Evolutionary conservation across 2,888 invertebrate species (phyloP), one percentile per base, ranked within the genome.

Genomic region (Eulithis testata): DNA sequence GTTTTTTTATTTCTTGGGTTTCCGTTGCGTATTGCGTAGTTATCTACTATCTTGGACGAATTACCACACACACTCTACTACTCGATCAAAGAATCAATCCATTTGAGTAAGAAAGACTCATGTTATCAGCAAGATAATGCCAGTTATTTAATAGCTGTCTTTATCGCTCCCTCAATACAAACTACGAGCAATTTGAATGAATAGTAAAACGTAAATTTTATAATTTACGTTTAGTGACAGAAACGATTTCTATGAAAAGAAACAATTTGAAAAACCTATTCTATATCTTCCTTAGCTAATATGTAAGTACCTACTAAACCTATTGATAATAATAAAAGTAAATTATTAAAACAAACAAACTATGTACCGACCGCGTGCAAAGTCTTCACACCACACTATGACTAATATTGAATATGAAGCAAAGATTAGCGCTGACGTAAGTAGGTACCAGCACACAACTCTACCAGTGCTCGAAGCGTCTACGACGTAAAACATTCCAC

Each of bases 381-480:
- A 47, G 47, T 47, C 47, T 47, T 12, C 14, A 1, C 47, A 47
- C 6, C 12, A 8, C 47, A 11, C 4, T 14, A 21, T 49, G 21
- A 21, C 21, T 14, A 49, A 49, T 49, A 21, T 49, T 49, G 21
- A 49, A n/a, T 49, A 9, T 9, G 21, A 27, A 5, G 27, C 43
- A 55, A 51, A 51, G 51, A 36, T 51, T 51, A 31, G 51, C 51
- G 51, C n/a, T 11, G 51, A n/a, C 31, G 31, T 11, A 36, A 31
- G 31, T 11, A 36, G n/a, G 31, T 7, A 47, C 47, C 1, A 31
- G 31, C 31, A 31, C 31, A 31, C 31, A 31, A 31, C 31, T 8
- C 50, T 50, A 50, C 50, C 27, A 27, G 50, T 44, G 5, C 11
- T 44, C 14, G 14, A 47, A 14, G 47, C 12, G 14, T 14, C 56